Evolutionary conservation across 2,888 invertebrate species (phyloP), one percentile per base, ranked within the genome.

Genomic region (Drosophila affinis): DNA sequence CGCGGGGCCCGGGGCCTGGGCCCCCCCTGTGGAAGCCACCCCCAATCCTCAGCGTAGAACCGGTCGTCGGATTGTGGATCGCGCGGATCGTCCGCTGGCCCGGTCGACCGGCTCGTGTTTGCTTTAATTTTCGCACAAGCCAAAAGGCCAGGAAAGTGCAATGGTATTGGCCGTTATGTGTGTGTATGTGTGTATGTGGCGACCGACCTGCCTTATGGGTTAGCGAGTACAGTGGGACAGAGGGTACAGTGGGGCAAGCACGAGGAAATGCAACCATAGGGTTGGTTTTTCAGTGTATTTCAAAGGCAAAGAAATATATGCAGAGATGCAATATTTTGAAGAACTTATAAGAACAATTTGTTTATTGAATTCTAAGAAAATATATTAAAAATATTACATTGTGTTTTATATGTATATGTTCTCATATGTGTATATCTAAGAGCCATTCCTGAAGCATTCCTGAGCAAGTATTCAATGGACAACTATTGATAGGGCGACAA

Each of bases 31-130:
- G 77, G 75, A 84, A 80, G 72, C 67, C 34, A 12, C 34, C 9
- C 9, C 9, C 32, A 10, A 29, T 67, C 58, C 69, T 68, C 54
- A 56, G 48, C 70, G 65, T 73, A 78, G 83, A 82, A 83, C 82
- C 82, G 81, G 81, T 78, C 75, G 71, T 53, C 70, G 49, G 67
- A 6, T 10, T 48, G 59, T 58, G 73, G 60, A 78, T 75, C 60
- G 65, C 62, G 53, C 62, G 54, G 63, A 49, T 62, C 65, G 57
- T 72, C 52, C 32, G 32, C 46, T 18, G 29, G 39, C 10, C 39
- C 24, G 34, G 34, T 48, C 45, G 29, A 46, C 46, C 34, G 61
- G 68, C 59, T 46, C 21, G 45, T 39, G 14, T 54, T 59, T 45
- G 67, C 67, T 63, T 58, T 54, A 46, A 29, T 63, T 67, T 64